Evolutionary conservation across 1,140 invertebrate genomes (phyloP).

Genomic region (Nebria ingens): DNA sequence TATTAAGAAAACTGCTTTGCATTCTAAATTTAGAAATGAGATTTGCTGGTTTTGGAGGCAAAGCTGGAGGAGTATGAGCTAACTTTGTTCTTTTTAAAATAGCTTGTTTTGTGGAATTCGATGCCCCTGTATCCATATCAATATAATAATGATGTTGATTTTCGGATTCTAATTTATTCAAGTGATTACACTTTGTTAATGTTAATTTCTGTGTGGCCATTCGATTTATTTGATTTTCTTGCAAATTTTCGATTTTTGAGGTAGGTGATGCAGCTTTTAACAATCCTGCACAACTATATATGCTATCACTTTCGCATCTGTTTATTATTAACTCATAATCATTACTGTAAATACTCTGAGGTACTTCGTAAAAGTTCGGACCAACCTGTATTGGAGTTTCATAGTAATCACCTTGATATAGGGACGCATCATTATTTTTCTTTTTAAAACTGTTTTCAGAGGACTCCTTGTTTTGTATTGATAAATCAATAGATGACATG

Average conservation of each 20-base stretch:
- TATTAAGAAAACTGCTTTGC: conserved; percentile 20
- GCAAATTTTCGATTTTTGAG: conserved; percentile 13
- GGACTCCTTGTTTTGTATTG: neutral
- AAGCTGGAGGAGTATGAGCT: conserved; percentile 50
- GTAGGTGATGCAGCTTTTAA: neutral
- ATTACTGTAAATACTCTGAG: conserved; percentile 50
- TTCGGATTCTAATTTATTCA: conserved; percentile 36
- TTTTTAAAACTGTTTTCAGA: conserved; percentile 19
- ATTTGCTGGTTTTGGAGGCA: conserved; percentile 59
- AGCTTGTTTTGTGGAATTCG: conserved; percentile 24
- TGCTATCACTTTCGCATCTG: conserved; percentile 34
- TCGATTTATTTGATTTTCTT: conserved; percentile 16
- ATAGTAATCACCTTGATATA: conserved; percentile 28
- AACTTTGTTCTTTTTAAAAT: conserved; percentile 43
- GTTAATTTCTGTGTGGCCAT: conserved; percentile 34
- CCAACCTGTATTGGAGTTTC: conserved; percentile 33
- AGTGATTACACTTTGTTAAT: conserved; percentile 48
- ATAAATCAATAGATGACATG: neutral
- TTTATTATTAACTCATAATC: conserved; percentile 50
- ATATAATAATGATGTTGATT: conserved; percentile 35
- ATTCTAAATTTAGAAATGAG: conserved; percentile 48
- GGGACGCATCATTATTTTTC: conserved; percentile 8
- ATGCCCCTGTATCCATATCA: conserved; percentile 31
- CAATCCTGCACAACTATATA: conserved; percentile 5
- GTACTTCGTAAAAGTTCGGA: conserved; percentile 41